A percentile compares a stretch with the other conserved stretches of the same genome.
Conservation (phyloP, 2,888 invertebrate genomes). For the Miltochrista miniata region DNA sequence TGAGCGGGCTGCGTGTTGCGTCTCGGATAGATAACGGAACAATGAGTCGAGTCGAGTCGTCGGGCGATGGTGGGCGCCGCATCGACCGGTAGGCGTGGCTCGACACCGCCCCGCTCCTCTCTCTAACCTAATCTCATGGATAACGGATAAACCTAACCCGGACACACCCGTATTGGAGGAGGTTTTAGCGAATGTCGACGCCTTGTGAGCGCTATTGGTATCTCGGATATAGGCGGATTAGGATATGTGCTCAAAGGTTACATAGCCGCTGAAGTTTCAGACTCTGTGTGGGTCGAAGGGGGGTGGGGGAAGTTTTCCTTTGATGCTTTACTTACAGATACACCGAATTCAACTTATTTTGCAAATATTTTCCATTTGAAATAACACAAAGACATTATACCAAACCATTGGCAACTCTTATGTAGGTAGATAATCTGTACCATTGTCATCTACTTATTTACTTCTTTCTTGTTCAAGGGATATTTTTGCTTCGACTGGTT, state of each 20-base stretch:
- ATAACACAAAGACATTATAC: no score
- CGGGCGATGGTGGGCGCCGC: conserved; percentile 55
- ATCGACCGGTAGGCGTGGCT: conserved; percentile 81
- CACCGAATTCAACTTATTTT: not conserved
- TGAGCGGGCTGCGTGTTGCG: conserved; percentile 71
- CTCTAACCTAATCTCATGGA: conserved; percentile 78
- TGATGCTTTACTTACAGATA: not conserved
- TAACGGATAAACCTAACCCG: conserved; percentile 79
- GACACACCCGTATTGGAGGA: conserved; percentile 72
- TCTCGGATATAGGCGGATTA: conserved; percentile 75
- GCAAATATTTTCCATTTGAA: not conserved
- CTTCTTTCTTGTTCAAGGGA: not conserved
- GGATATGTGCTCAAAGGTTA: conserved; percentile 59
- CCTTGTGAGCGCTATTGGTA: conserved; percentile 75
- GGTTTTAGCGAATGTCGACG: conserved; percentile 70
- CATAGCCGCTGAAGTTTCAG: conserved; percentile 39
- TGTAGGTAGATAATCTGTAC: no score
- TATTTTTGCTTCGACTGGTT: no score
- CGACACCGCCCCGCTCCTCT: conserved; percentile 74
- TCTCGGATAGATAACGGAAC: conserved; percentile 78
- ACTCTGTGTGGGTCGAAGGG: conserved; percentile 20
- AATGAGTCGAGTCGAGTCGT: conserved; percentile 46
- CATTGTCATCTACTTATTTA: not conserved
- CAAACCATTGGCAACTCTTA: no score
- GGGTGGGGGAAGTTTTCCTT: not conserved